These are phyloP conservation scores for Eupelmus urozonus DNA, from an alignment of 2,888 invertebrate genomes.

Conservation along the genomic window DNA sequence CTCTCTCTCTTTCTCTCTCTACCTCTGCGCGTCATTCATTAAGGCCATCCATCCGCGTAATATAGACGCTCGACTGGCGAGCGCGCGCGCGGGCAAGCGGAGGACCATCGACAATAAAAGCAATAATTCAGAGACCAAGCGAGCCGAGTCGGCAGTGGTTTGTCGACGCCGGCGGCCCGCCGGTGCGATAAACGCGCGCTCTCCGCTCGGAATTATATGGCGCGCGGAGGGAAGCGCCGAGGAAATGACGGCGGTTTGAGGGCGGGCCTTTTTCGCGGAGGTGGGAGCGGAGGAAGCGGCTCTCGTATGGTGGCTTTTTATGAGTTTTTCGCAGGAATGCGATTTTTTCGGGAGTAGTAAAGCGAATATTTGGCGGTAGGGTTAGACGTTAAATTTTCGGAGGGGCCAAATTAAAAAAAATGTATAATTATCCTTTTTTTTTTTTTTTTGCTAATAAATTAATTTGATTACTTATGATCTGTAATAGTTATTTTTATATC, in stretches of 20 bases:
- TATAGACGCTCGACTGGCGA: slow-evolving; percentile 51
- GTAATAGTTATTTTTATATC: no score
- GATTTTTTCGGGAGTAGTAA: no score
- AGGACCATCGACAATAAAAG: slow-evolving; percentile 58
- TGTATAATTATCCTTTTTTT: no score
- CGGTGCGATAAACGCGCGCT: slow-evolving; percentile 37
- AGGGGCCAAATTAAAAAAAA: no score
- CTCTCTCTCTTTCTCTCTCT: background rate
- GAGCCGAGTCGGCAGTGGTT: slow-evolving; percentile 37
- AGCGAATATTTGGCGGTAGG: no score
- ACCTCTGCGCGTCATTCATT: slow-evolving; percentile 49
- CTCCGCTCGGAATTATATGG: slow-evolving; percentile 60
- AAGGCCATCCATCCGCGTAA: slow-evolving; percentile 55
- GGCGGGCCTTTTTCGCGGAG: slow-evolving; percentile 45
- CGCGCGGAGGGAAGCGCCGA: background rate
- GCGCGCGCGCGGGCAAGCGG: no score
- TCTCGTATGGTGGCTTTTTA: no score
- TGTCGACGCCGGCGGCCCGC: slow-evolving; percentile 33
- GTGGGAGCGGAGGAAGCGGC: no score
- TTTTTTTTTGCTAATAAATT: no score
- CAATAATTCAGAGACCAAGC: slow-evolving; percentile 60
- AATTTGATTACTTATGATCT: no score
- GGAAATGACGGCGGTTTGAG: slow-evolving; percentile 11
- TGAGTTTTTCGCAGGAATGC: no score
- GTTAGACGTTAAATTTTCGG: no score